These are phyloP conservation scores for Spodoptera frugiperda DNA, from an alignment of 1,140 invertebrate species.

Conservation along the genomic window DNA sequence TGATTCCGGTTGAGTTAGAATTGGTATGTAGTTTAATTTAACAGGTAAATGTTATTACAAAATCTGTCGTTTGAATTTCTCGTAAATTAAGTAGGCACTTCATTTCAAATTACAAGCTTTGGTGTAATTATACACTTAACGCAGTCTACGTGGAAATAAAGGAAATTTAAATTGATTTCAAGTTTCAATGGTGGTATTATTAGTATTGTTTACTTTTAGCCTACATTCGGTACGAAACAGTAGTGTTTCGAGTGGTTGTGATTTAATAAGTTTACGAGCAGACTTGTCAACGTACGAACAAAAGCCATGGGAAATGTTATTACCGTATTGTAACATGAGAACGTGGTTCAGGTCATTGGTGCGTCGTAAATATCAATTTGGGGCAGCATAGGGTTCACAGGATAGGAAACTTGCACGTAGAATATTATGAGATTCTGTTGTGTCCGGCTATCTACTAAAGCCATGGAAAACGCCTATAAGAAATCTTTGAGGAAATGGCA, in stretches of 20 bases:
- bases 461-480: neutral
- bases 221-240: constrained; percentile 25
- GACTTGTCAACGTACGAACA: constrained; percentile 56
- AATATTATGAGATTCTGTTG: neutral
- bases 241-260: constrained; percentile 33
- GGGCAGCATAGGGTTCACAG: constrained; percentile 52
- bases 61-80: constrained; percentile 3
- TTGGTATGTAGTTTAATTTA: constrained; percentile 2
- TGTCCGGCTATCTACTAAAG: neutral
- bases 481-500: constrained; percentile 8
- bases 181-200: constrained; percentile 8
- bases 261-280: constrained; percentile 49
- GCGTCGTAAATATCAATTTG: constrained; percentile 66
- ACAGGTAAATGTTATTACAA: constrained; percentile 12
- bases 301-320: constrained; percentile 54
- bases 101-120: constrained; percentile 8
- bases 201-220: constrained; percentile 21
- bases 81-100: neutral
- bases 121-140: neutral
- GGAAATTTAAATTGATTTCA: neutral
- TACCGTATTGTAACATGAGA: constrained; percentile 54
- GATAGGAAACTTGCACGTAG: neutral
- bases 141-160: neutral
- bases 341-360: constrained; percentile 57
- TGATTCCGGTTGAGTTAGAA: constrained; percentile 17